Evolutionary conservation across 2,113 vertebrate genomes (phyloP), one percentile per base, ranked within the genome.

Genomic region (Vulpes ferrilata): DNA sequence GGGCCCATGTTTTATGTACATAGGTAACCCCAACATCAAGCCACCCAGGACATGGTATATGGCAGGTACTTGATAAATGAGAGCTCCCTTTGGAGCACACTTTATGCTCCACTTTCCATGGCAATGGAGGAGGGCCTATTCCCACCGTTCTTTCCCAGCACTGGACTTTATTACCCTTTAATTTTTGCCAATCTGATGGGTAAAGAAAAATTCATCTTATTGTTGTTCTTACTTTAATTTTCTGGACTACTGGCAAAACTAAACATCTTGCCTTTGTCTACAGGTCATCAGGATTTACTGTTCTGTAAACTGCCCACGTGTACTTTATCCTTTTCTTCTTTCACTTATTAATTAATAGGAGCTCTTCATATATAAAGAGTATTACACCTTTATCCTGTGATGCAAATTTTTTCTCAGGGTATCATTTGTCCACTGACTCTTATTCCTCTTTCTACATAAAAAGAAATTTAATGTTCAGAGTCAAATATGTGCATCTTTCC

Each of bases 41-140:
- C 10, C 5, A 15, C n/a, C 23, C 11, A 23, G 11, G 62, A 32
- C 1, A 0, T 0, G 20, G 60, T 2, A 32, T 17, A 32, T 1
- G 10, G 82, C 82, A 32, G 48, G 30, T 5, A 19, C 32, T 10
- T 9, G 38, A 17, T 10, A 22, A 71, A 55, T 1, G n/a, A 30
- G 7, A 7, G 30, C 5, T 19, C 81, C 57, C 12, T 43, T 38
- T 12, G 7, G 65, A 88, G 48, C 1, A 17, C 43, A 48, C 30
- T 62, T 48, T 10, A 12, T 11, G 62, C n/a, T 5, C 4, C 69
- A 12, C 22, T 7, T 35, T 20, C 92, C 13, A 11, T 0, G 4
- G 22, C 13, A 48, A 1, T n/a, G 67, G 22, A 2, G 55, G 13
- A 35, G 23, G 32, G 57, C 55, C 51, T 25, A 2, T 3, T 59